Base-by-base conservation (phyloP, 2,113 vertebrate genomes). In the Oreotrochilus melanogaster region DNA sequence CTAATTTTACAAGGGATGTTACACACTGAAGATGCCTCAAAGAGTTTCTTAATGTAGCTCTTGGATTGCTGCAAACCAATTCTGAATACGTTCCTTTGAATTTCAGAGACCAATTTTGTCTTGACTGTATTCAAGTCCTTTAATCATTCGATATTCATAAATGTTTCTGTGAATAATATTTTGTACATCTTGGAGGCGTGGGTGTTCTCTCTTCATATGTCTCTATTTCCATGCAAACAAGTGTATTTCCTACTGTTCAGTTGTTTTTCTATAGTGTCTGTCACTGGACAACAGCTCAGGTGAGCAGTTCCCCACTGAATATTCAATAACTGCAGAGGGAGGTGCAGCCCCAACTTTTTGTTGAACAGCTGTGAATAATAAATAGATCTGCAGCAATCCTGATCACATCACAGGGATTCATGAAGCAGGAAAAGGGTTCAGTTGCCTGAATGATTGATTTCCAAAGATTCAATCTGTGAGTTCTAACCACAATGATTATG, bases 1-100 rank as follows among this genome's bases (percentile, higher is more conserved):
- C 31, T 89, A 45, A 92, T 88, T 96, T 90, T 85, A 60, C 54
- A 78, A 76, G 88, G 62, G 83, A 48, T 47, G 35, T 88, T 86
- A 43, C 51, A 54, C 78, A 14, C 42, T 48, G 60, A 81, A 81
- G 78, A 30, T 92, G 53, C 42, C 65, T 92, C 72, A 13, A 25
- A 82, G 5, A 47, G 25, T 60, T 78, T 71, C 61, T 83, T 74
- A 51, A 61, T 35, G 42, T 10, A 78, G 60, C 21, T 74, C 17
- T 56, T 65, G 11, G 5, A 9, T 31, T 27, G 37, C 67, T 84
- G 64, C 42, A 74, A 72, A 72, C 30, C 33, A 30, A 23, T 73
- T 45, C 31, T 33, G 42, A 69, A 18, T 9, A 9, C 0, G 2
- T 61, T 93, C 43, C 48, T 75, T 71, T 69, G 61, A 89, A 81